These are phyloP conservation scores for Porites lobata DNA, from an alignment of 92 coral and sea anemone genomes.

Conservation along the genomic window DNA sequence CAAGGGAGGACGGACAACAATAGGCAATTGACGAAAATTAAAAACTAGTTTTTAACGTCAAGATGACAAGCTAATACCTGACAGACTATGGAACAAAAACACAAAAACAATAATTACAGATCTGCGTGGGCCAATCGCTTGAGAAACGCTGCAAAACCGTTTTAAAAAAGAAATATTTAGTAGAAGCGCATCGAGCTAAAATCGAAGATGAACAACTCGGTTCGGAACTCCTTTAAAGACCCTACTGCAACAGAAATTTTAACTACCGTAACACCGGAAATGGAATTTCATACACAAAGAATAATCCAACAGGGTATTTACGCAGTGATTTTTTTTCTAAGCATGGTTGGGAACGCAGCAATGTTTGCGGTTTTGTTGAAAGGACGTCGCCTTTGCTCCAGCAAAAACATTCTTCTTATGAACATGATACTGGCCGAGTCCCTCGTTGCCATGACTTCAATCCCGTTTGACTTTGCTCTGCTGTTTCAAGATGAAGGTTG, in stretches of 20 bases:
- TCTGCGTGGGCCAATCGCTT: not conserved
- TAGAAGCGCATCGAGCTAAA: not conserved
- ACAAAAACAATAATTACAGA: not conserved
- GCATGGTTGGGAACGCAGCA: conserved; percentile 74
- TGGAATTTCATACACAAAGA: conserved; percentile 3
- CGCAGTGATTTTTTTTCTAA: conserved; percentile 68
- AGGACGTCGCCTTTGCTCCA: conserved; percentile 65
- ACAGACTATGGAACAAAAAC: not conserved
- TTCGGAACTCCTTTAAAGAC: not conserved
- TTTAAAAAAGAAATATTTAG: not conserved
- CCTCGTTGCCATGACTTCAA: conserved; percentile 71
- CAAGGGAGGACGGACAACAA: not conserved
- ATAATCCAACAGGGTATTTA: conserved; percentile 40
- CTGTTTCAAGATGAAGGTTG: conserved; percentile 56
- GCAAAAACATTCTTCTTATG: conserved; percentile 65
- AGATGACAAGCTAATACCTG: not conserved
- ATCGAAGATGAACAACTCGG: not conserved
- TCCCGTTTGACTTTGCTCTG: conserved; percentile 76
- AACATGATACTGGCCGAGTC: conserved; percentile 84
- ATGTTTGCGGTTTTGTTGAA: conserved; percentile 74
- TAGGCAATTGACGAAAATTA: not conserved
- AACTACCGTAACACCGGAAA: not conserved
- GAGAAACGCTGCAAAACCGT: too few species aligned
- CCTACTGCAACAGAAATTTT: not conserved
- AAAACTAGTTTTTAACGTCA: not conserved